phyloP scores from a whole-genome alignment of 2,888 invertebrate genomes.

The Chromoteleia sp. region DNA sequence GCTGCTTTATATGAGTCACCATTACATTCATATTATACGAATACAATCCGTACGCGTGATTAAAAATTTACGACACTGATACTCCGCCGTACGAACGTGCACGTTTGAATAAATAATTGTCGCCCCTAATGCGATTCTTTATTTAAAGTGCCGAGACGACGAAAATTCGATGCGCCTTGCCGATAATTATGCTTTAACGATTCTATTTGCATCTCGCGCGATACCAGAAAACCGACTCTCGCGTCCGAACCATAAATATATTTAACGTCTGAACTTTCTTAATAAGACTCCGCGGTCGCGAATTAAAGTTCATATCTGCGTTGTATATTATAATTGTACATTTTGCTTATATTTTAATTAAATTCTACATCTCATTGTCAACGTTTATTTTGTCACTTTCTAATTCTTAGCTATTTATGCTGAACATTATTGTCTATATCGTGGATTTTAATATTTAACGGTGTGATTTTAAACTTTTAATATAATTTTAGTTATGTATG shows the following conservation, averaged over 20 bases:
- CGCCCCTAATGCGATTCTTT: neutral
- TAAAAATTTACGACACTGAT: conserved; percentile 13
- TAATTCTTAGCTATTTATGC: too few species aligned
- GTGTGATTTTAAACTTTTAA: too few species aligned
- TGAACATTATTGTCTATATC: too few species aligned
- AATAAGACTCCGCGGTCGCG: neutral
- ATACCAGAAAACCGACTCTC: neutral
- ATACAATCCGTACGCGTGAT: conserved; percentile 19
- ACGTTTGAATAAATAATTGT: too few species aligned
- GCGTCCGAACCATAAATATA: neutral
- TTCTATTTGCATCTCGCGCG: neutral
- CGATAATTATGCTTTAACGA: conserved; percentile 3
- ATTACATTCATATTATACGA: conserved; percentile 19
- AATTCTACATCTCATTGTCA: neutral
- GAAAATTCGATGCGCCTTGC: neutral
- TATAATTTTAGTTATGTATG: too few species aligned
- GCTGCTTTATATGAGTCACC: conserved; percentile 46
- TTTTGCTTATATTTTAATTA: neutral
- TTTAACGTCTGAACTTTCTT: conserved; percentile 22
- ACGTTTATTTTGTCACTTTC: too few species aligned
- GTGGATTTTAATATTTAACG: too few species aligned
- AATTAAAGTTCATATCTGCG: conserved; percentile 20
- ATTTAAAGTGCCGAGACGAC: neutral
- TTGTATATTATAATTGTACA: conserved; percentile 1
- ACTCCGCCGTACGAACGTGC: neutral